Evolutionary conservation across 2,113 vertebrate genomes (phyloP).

Genomic region (Pithys albifrons): DNA sequence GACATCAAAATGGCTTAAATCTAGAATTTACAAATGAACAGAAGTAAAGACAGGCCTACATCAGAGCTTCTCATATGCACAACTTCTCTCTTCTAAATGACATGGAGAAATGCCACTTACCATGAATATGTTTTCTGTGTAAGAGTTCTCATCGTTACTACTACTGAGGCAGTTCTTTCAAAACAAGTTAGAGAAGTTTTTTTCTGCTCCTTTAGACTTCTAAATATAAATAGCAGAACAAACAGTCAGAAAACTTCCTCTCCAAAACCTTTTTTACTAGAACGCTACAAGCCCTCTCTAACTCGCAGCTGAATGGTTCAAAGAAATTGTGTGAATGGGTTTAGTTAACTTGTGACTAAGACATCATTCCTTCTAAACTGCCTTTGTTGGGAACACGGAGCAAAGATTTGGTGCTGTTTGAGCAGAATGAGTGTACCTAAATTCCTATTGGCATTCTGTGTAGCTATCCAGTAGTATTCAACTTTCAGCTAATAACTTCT

Average conservation of each 20-base stretch:
- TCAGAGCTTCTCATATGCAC: not conserved
- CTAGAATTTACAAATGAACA: not conserved
- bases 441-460: not conserved
- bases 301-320: not conserved
- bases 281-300: not conserved
- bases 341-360: not conserved
- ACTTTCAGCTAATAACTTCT: not conserved
- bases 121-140: not conserved
- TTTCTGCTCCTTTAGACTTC: not conserved
- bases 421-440: not conserved
- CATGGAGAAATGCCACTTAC: not conserved
- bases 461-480: not conserved
- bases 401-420: not conserved
- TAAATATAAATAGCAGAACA: not conserved
- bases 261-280: not conserved
- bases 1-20: not conserved
- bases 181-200: not conserved
- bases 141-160: not conserved
- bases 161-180: not conserved
- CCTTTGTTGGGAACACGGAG: not conserved
- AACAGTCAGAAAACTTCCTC: not conserved
- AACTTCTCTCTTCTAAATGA: not conserved
- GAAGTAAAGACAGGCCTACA: not conserved
- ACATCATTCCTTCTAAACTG: not conserved
- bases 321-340: not conserved